Conservation (phyloP, 2,888 invertebrate genomes). For the Meganola albula region DNA sequence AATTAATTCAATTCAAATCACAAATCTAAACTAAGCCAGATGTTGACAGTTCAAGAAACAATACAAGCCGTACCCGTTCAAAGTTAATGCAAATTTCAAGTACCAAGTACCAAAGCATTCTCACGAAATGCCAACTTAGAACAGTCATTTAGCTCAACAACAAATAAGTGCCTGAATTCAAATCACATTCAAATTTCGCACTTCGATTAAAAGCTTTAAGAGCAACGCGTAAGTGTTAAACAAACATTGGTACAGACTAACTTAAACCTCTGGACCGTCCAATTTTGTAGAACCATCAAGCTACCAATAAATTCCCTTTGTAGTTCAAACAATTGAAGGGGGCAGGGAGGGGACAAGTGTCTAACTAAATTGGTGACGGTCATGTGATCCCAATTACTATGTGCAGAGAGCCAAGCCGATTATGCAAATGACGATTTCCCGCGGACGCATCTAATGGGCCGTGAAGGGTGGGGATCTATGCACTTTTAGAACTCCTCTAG, state of each 20-base stretch:
- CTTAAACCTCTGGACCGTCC: constrained; percentile 57
- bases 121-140: constrained; percentile 35
- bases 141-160: constrained; percentile 38
- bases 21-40: constrained; percentile 25
- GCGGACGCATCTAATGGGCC: constrained; percentile 74
- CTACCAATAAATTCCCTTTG: constrained; percentile 19
- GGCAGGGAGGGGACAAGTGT: constrained; percentile 31
- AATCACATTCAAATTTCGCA: constrained; percentile 73
- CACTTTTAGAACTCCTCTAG: constrained; percentile 54
- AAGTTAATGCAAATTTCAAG: constrained; percentile 62
- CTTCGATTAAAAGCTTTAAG: constrained; percentile 72
- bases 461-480: constrained; percentile 50
- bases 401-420: constrained; percentile 73
- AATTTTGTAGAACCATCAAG: constrained; percentile 36
- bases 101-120: no score
- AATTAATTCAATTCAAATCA: constrained; percentile 16
- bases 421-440: constrained; percentile 75
- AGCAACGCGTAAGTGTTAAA: constrained; percentile 68
- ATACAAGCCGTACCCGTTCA: constrained; percentile 29
- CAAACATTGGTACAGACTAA: constrained; percentile 65
- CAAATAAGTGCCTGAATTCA: constrained; percentile 63
- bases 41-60: constrained; percentile 28
- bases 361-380: constrained; percentile 48
- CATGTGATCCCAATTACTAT: constrained; percentile 73
- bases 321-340: constrained; percentile 21